These are phyloP conservation scores for Streptopelia turtur DNA, from an alignment of 2,797 vertebrate species.

Conservation along the genomic window DNA sequence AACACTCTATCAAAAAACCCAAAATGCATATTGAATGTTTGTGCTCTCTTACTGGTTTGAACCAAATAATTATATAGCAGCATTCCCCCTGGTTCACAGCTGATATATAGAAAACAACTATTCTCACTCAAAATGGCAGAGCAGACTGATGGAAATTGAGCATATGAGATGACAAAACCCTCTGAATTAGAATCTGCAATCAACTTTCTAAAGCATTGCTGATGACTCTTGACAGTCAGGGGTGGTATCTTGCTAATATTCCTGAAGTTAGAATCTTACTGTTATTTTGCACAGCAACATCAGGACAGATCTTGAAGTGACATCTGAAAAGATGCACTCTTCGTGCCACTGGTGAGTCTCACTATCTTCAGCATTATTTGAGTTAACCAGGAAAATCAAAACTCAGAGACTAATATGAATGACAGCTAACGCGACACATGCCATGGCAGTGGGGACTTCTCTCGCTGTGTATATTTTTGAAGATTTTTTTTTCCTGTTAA, in stretches of 20 bases:
- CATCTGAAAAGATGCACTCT: neutral
- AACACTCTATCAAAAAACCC: neutral
- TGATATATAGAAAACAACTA: neutral
- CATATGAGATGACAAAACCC: neutral
- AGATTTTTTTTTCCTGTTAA: neutral
- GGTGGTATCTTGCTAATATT: neutral
- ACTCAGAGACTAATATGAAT: neutral
- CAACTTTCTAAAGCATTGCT: neutral
- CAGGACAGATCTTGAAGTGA: neutral
- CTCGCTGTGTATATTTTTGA: neutral
- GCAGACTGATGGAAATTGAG: neutral
- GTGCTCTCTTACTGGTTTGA: neutral
- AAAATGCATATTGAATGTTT: neutral
- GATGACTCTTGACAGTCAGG: neutral
- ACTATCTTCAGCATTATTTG: neutral
- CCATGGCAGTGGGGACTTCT: neutral
- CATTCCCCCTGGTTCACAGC: neutral
- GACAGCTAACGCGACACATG: neutral
- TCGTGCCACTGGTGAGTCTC: neutral
- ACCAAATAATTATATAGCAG: neutral
- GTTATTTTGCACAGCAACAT: neutral
- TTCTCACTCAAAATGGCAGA: neutral
- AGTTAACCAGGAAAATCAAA: neutral
- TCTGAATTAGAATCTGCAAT: neutral
- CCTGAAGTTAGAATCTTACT: neutral